phyloP scores from a whole-genome alignment of 2,888 invertebrate species.

The Mythimna lalbum region DNA sequence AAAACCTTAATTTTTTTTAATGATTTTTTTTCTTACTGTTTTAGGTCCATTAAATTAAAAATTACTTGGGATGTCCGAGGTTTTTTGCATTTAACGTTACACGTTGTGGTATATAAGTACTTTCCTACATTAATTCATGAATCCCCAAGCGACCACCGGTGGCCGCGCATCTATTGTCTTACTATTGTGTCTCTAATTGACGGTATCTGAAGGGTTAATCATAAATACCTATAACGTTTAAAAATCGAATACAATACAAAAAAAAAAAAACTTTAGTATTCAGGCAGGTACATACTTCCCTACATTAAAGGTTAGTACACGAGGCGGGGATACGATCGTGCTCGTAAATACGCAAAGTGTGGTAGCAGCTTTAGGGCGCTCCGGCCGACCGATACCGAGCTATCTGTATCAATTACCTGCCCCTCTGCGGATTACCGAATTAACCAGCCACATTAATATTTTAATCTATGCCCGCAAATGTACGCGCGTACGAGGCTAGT shows the following conservation, averaged over 20 bases:
- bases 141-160: too few relatives aligned
- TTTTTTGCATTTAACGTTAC: too few relatives aligned
- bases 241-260: neutral
- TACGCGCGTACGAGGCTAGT: constrained; percentile 38
- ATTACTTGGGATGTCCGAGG: too few relatives aligned
- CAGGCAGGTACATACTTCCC: constrained; percentile 1
- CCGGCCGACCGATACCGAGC: constrained; percentile 59
- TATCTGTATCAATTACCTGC: constrained; percentile 72
- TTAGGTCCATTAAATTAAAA: too few relatives aligned
- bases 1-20: too few relatives aligned
- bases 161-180: too few relatives aligned
- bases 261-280: constrained; percentile 12
- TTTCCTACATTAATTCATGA: too few relatives aligned
- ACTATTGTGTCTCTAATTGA: too few relatives aligned
- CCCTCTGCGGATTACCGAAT: constrained; percentile 69
- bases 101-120: too few relatives aligned
- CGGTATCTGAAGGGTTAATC: too few relatives aligned
- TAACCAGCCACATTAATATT: constrained; percentile 71
- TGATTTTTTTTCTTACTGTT: too few relatives aligned
- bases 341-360: constrained; percentile 59
- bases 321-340: constrained; percentile 27
- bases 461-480: constrained; percentile 67
- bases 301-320: constrained; percentile 12
- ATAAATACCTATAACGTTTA: too few relatives aligned
- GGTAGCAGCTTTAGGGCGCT: constrained; percentile 54